Evolutionary conservation across 1,140 invertebrate genomes (phyloP).

Genomic region (Trypoxylus dichotomus): DNA sequence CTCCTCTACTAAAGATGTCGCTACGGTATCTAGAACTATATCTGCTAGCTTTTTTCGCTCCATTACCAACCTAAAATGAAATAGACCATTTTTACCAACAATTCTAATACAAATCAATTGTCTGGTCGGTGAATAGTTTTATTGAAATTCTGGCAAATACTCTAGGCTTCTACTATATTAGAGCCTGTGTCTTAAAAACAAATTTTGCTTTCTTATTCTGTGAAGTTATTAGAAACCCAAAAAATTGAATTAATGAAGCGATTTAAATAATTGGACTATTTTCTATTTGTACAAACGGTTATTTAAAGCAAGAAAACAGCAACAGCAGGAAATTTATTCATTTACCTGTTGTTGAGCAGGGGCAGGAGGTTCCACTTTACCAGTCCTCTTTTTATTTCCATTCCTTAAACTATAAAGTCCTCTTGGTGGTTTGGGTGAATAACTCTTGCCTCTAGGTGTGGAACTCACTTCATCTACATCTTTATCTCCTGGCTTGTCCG

Average conservation of each 20-base stretch:
- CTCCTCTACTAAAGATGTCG: slow-evolving; percentile 40
- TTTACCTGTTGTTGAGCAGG: slow-evolving; percentile 22
- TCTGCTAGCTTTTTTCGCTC: slow-evolving; percentile 33
- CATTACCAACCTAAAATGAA: slow-evolving; percentile 1
- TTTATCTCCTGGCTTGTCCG: neutral
- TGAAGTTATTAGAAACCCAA: too few species aligned
- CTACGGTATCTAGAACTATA: slow-evolving; percentile 49
- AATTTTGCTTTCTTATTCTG: too few species aligned
- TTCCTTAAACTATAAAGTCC: slow-evolving; percentile 36
- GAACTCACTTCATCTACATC: neutral
- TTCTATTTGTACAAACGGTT: too few species aligned
- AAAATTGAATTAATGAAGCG: too few species aligned
- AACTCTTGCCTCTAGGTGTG: slow-evolving; percentile 7
- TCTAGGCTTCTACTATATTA: neutral
- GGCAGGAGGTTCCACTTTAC: slow-evolving; percentile 5
- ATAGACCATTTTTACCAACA: neutral
- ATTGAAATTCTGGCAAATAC: neutral
- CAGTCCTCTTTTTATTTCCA: neutral
- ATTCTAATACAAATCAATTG: neutral
- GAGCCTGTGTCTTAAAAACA: too few species aligned
- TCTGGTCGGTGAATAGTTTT: neutral
- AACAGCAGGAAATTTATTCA: too few species aligned
- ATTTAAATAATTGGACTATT: too few species aligned
- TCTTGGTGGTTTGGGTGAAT: slow-evolving; percentile 34
- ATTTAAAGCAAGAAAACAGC: too few species aligned